Evolutionary conservation across 2,888 invertebrate genomes (phyloP).

Genomic region (Galeopsomyia nigrocyanea): DNA sequence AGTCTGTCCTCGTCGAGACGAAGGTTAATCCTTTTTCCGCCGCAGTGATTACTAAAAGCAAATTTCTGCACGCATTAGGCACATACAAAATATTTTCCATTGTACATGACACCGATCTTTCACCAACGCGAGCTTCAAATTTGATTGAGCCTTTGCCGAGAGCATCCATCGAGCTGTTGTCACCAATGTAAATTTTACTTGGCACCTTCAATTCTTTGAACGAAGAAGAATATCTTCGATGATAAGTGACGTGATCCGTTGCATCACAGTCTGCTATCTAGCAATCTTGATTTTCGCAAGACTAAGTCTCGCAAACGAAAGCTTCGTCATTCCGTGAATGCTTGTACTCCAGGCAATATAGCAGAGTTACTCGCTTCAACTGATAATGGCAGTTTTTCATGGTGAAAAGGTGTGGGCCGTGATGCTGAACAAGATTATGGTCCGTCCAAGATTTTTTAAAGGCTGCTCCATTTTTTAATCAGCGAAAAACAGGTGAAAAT

Average conservation of each 20-base stretch:
- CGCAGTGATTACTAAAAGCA: conserved; percentile 38
- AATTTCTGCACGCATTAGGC: conserved; percentile 36
- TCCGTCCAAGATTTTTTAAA: no score
- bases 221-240: conserved; percentile 33
- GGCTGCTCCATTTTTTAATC: no score
- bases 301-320: conserved; percentile 35
- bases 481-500: no score
- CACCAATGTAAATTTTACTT: conserved; percentile 35
- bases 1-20: conserved; percentile 12
- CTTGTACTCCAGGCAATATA: no score
- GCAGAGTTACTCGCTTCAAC: no score
- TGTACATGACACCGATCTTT: conserved; percentile 22
- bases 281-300: conserved; percentile 20
- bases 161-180: conserved; percentile 41
- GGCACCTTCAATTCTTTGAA: conserved; percentile 26
- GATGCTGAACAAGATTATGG: no score
- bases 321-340: conserved; percentile 32
- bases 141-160: conserved; percentile 38
- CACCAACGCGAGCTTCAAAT: conserved; percentile 33
- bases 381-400: no score
- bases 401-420: no score
- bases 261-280: conserved; percentile 46
- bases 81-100: conserved; percentile 44
- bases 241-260: conserved; percentile 34
- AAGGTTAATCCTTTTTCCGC: conserved; percentile 39